Evolutionary conservation across 2,113 vertebrate species (phyloP).

Genomic region (zebrafish (Danio rerio)): DNA sequence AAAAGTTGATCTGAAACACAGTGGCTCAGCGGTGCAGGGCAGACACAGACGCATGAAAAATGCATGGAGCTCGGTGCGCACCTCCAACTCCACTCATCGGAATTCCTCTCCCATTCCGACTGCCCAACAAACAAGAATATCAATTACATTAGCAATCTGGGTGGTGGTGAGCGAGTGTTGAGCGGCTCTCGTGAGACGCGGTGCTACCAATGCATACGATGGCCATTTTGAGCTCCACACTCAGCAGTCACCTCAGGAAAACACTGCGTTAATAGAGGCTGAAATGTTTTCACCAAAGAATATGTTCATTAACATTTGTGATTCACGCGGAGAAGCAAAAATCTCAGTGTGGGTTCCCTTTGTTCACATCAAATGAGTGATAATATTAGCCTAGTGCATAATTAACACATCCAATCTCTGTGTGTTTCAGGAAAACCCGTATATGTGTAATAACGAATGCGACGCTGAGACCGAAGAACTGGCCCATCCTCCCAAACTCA

Average conservation of each 20-base stretch:
- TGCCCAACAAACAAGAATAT: constrained; percentile 65
- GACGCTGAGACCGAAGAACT: constrained; percentile 94
- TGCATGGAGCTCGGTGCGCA: constrained; percentile 72
- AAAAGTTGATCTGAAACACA: constrained; percentile 52
- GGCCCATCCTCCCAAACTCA: constrained; percentile 93
- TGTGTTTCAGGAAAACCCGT: constrained; percentile 89
- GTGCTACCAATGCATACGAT: background rate
- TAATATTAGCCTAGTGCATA: background rate
- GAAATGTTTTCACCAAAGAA: constrained; percentile 13
- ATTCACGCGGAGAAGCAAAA: constrained; percentile 2
- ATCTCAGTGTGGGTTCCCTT: constrained; percentile 3
- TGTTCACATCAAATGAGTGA: background rate
- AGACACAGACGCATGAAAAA: constrained; percentile 75
- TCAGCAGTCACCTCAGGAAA: constrained; percentile 13
- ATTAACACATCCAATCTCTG: constrained; percentile 59
- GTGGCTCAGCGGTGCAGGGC: constrained; percentile 60
- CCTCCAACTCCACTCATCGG: constrained; percentile 64
- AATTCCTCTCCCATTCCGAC: constrained; percentile 71
- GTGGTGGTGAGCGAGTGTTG: constrained; percentile 20
- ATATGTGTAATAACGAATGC: constrained; percentile 99
- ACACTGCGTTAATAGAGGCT: constrained; percentile 9
- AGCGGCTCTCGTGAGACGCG: constrained; percentile 15
- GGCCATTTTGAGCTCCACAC: background rate
- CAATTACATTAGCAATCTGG: constrained; percentile 69
- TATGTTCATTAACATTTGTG: background rate